Evolutionary conservation across 2,888 invertebrate genomes (phyloP).

Genomic region (Stenodema calcarata): DNA sequence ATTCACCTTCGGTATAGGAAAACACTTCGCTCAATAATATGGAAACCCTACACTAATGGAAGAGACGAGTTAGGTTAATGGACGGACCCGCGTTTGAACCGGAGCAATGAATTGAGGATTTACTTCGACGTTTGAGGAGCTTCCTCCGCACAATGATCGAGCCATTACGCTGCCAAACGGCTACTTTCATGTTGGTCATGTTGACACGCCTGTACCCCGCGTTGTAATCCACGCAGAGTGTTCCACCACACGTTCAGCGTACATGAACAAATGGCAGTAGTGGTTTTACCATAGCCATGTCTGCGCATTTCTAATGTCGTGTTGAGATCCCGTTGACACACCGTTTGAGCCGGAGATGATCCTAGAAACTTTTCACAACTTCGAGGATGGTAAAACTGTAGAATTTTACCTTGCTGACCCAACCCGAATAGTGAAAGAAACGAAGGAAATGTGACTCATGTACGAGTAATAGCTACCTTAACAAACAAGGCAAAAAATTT

Average conservation of each 20-base stretch:
- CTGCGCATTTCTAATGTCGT: neutral
- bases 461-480: too few relatives aligned
- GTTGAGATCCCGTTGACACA: too few relatives aligned
- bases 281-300: neutral
- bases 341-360: too few relatives aligned
- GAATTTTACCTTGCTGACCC: too few relatives aligned
- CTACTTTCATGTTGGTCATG: neutral
- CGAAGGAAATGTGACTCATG: too few relatives aligned
- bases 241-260: neutral
- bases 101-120: neutral
- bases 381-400: too few relatives aligned
- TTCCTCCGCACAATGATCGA: neutral
- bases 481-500: too few relatives aligned
- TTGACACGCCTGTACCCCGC: neutral
- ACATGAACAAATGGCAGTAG: neutral
- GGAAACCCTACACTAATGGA: conserved; percentile 9
- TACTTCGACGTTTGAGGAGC: neutral
- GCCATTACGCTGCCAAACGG: neutral
- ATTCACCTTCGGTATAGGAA: neutral
- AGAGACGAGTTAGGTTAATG: conserved; percentile 14
- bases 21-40: conserved; percentile 2
- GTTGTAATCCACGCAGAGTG: neutral
- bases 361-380: too few relatives aligned
- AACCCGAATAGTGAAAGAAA: too few relatives aligned
- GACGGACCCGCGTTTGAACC: neutral